Conservation (phyloP, 1,140 invertebrate species). For the Drosophila pandora region DNA sequence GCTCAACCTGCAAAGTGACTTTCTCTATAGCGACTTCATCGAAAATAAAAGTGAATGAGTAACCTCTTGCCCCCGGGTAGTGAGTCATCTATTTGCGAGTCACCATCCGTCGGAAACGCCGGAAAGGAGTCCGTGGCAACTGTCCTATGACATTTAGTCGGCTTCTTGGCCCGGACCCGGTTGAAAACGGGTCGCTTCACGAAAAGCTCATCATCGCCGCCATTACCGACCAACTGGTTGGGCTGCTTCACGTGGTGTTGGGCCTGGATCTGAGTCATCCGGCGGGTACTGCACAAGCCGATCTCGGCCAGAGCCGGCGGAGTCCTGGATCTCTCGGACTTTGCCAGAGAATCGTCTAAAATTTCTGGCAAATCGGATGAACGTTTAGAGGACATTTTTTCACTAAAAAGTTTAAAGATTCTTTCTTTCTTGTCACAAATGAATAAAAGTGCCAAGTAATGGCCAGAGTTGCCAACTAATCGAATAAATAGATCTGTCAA, state of each 20-base stretch:
- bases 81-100: neutral
- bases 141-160: neutral
- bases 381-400: neutral
- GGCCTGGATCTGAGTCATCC: constrained; percentile 23
- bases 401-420: neutral
- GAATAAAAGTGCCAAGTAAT: neutral
- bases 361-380: neutral
- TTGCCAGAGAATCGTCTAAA: neutral
- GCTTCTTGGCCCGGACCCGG: neutral
- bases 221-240: neutral
- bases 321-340: constrained; percentile 5
- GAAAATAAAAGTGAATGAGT: neutral
- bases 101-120: neutral
- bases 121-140: neutral
- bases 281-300: constrained; percentile 30
- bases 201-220: constrained; percentile 50
- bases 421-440: neutral
- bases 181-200: constrained; percentile 47
- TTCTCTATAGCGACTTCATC: neutral
- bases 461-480: neutral
- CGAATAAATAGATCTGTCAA: neutral
- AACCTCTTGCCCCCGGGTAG: neutral
- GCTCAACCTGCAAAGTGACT: neutral
- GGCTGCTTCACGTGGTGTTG: constrained; percentile 20
- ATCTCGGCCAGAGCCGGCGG: constrained; percentile 42